Conservation (phyloP, 2,797 vertebrate genomes). For the Lagodon rhomboides region DNA sequence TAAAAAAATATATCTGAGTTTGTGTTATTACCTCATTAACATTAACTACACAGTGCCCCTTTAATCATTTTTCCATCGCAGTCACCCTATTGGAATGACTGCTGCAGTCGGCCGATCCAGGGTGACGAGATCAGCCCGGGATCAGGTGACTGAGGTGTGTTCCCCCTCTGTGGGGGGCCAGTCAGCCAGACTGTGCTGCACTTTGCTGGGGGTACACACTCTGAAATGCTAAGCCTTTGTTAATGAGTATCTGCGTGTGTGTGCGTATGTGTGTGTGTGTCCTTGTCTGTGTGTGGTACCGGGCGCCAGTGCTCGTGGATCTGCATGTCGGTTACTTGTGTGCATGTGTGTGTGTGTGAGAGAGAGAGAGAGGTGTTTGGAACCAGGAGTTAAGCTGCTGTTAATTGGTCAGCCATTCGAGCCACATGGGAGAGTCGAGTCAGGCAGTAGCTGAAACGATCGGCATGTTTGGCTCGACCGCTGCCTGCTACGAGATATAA, state of each 20-base stretch:
- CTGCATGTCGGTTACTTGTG: conserved; percentile 47
- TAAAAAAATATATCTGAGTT: no score
- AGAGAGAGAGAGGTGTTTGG: conserved; percentile 48
- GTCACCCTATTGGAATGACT: conserved; percentile 21
- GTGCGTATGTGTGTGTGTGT: conserved; percentile 36
- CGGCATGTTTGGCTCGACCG: conserved; percentile 44
- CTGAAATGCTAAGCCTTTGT: conserved; percentile 79
- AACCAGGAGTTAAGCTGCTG: conserved; percentile 74
- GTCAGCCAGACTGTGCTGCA: conserved; percentile 54
- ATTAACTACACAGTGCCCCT: no score
- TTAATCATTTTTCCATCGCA: no score
- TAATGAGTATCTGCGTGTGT: conserved; percentile 76
- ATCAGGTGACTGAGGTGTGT: conserved; percentile 81
- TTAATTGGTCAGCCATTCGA: conserved; percentile 87
- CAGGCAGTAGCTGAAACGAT: conserved; percentile 69
- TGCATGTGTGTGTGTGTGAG: not conserved
- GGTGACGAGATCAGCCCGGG: conserved; percentile 64
- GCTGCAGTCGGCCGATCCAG: conserved; percentile 54
- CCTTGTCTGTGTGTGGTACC: conserved; percentile 65
- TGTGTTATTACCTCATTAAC: no score
- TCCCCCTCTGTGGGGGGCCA: conserved; percentile 76
- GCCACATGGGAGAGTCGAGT: conserved; percentile 71
- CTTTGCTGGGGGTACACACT: conserved; percentile 73
- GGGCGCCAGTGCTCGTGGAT: conserved; percentile 7
- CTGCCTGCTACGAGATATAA: conserved; percentile 11